Evolutionary conservation across 2,113 vertebrate genomes (phyloP).

Genomic region (Podocnemis expansa): DNA sequence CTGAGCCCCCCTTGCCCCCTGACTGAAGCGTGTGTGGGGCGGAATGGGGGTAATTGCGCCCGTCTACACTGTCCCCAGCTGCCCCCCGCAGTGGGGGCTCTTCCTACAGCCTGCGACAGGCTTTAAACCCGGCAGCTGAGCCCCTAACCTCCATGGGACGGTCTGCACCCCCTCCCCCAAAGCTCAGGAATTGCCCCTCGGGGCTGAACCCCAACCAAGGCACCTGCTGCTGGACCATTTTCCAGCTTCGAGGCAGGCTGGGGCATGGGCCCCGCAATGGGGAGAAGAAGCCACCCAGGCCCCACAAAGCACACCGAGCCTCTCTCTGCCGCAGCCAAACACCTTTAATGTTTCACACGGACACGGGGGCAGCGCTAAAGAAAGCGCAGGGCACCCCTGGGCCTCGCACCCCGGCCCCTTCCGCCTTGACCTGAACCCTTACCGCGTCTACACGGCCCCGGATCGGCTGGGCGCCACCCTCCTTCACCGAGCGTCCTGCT

Average conservation of each 20-base stretch:
- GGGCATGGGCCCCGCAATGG: background rate
- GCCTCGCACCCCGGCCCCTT: background rate
- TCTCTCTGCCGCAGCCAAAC: background rate
- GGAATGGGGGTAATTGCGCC: too few relatives aligned
- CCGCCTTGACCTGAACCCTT: background rate
- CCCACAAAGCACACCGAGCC: background rate
- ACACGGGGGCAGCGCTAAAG: background rate
- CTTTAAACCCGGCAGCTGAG: fast-evolving
- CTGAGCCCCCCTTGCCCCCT: too few relatives aligned
- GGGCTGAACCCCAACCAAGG: background rate
- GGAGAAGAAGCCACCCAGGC: background rate
- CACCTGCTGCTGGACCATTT: background rate
- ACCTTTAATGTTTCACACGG: fast-evolving
- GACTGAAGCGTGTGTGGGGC: too few relatives aligned
- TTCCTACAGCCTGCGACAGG: background rate
- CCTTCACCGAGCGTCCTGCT: conserved; percentile 74
- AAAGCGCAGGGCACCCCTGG: background rate
- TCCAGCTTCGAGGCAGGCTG: background rate
- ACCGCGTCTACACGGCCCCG: background rate
- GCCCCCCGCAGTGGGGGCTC: too few relatives aligned
- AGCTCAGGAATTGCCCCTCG: too few relatives aligned
- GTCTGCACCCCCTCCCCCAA: background rate
- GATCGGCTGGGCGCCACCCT: background rate
- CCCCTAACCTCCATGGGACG: background rate
- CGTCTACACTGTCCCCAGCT: too few relatives aligned